A percentile compares a stretch with the other conserved stretches of the same genome.
These are phyloP conservation scores for Neoniphon sammara DNA, from an alignment of 2,797 vertebrate genomes.

Conservation along the genomic window DNA sequence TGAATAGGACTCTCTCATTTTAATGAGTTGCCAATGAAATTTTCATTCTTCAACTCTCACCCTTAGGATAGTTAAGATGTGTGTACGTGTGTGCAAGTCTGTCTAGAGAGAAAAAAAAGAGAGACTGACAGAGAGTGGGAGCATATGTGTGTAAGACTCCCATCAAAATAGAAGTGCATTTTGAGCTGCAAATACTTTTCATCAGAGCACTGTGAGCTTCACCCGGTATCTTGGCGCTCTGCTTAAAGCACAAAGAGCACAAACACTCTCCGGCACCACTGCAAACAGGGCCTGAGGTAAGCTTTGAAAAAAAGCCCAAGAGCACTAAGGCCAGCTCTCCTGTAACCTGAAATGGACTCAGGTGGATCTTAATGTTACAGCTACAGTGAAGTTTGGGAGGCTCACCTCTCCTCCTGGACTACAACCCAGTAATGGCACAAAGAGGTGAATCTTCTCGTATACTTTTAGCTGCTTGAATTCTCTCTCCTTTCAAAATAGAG, in stretches of 20 bases:
- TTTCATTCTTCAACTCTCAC: constrained; percentile 32
- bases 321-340: constrained; percentile 46
- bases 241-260: constrained; percentile 45
- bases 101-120: not conserved
- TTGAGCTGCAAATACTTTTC: constrained; percentile 45
- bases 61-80: constrained; percentile 15
- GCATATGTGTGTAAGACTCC: constrained; percentile 13
- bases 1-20: constrained; percentile 17
- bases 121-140: not conserved
- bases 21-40: constrained; percentile 21
- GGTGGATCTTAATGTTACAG: constrained; percentile 22
- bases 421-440: constrained; percentile 24
- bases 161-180: constrained; percentile 29
- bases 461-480: not conserved
- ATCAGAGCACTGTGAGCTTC: constrained; percentile 43
- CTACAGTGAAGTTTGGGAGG: not conserved
- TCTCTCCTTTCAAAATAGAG: constrained; percentile 1
- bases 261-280: constrained; percentile 21
- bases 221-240: constrained; percentile 43
- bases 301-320: constrained; percentile 54
- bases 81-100: not conserved
- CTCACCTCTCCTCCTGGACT: constrained; percentile 28
- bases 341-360: constrained; percentile 40
- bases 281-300: constrained; percentile 28
- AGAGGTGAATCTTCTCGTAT: constrained; percentile 21